phyloP scores from a whole-genome alignment of 2,113 vertebrate species.

The Thymallus thymallus region DNA sequence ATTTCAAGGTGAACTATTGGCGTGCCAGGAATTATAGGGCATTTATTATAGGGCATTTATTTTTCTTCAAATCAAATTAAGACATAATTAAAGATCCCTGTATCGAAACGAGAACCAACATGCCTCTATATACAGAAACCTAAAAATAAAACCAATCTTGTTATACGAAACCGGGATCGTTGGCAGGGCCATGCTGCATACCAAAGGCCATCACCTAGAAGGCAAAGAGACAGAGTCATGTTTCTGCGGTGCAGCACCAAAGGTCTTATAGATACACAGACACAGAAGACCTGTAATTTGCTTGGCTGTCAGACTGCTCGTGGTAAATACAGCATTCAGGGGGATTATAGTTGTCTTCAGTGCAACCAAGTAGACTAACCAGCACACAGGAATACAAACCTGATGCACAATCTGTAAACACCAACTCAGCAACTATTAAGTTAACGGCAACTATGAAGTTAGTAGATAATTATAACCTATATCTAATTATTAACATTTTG shows the following conservation, averaged over 20 bases:
- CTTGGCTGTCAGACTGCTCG: conserved; percentile 60
- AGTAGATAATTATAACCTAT: too few relatives aligned
- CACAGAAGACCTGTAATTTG: conserved; percentile 63
- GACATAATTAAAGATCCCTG: conserved; percentile 45
- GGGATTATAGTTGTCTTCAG: conserved; percentile 61
- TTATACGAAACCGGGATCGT: conserved; percentile 27
- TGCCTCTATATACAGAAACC: conserved; percentile 28
- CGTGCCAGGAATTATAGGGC: conserved; percentile 36
- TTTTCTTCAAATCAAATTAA: conserved; percentile 40
- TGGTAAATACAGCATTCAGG: conserved; percentile 68
- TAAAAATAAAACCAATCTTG: conserved; percentile 13
- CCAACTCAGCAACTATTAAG: conserved; percentile 2
- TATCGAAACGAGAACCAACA: conserved; percentile 48
- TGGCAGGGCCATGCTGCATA: conserved; percentile 52
- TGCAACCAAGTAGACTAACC: conserved; percentile 52
- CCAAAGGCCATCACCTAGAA: conserved; percentile 50
- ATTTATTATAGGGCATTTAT: conserved; percentile 24
- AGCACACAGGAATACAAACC: conserved; percentile 26
- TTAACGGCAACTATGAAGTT: background rate
- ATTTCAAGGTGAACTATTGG: conserved; percentile 13
- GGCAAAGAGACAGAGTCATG: conserved; percentile 32
- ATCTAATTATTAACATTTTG: too few relatives aligned
- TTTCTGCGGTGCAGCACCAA: conserved; percentile 43
- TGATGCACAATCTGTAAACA: background rate
- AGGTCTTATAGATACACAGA: conserved; percentile 46